Conservation (phyloP, 92 coral and sea anemone species). For the Isaurus tuberculatus region DNA sequence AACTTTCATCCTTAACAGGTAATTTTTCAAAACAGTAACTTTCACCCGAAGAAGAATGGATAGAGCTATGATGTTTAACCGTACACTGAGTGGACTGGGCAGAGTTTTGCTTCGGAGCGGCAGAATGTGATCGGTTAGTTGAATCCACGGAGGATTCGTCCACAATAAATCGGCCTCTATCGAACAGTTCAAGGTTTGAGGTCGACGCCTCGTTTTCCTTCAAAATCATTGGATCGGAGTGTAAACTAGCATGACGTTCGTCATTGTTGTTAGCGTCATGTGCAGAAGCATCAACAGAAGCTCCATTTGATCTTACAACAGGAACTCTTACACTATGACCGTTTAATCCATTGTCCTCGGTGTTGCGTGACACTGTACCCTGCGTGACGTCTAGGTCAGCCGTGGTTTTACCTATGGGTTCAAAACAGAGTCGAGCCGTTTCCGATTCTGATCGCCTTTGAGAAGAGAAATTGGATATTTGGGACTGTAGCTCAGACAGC, state of each 20-base stretch:
- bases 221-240: not conserved
- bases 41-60: not conserved
- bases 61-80: not conserved
- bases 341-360: not conserved
- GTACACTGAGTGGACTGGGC: not conserved
- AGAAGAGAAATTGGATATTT: constrained; percentile 31
- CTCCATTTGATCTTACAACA: not conserved
- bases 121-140: not conserved
- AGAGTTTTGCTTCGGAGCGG: not conserved
- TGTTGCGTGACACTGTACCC: not conserved
- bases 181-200: not conserved
- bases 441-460: not conserved
- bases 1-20: not conserved
- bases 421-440: not conserved
- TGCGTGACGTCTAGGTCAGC: not conserved
- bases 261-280: constrained; percentile 27
- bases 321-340: not conserved
- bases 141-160: not conserved
- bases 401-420: not conserved
- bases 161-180: not conserved
- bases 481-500: constrained; percentile 25
- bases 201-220: not conserved
- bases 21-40: not conserved
- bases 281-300: not conserved
- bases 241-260: not conserved